Evolutionary conservation across 2,888 invertebrate genomes (phyloP), one percentile per base, ranked within the genome.

Genomic region (Aspidiotus rigidus): DNA sequence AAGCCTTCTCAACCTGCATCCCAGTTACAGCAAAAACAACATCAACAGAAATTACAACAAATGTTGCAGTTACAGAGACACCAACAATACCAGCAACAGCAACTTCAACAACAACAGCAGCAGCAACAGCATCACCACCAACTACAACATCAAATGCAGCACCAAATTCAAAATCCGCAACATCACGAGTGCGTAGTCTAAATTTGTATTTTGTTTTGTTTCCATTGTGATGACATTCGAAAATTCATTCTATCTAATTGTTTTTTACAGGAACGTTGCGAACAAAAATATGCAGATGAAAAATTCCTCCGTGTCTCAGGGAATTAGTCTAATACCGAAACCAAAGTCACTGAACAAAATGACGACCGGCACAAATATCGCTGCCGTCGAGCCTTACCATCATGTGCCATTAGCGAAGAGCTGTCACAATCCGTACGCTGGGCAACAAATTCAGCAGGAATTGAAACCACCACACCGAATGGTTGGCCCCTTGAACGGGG

Each of bases 321-420:
- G 67, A 44, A 49, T 67, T 49, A 59, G 59, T 17, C 40, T 54
- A 13, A 41, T 39, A 54, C 60, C 40, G 40, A 13, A n/a, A 44
- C n/a, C 59, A 28, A 62, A 40, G 15, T 15, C n/a, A 7, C 15
- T 62, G 40, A n/a, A n/a, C 13, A 62, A 41, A 62, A 7, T 15
- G 10, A 15, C 42, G 80, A 72, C 81, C 80, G 73, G 79, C 9
- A 74, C 75, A 9, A 74, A 92, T 79, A 86, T 92, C 71, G 91
- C 91, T 16, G 91, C 91, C 60, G 88, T 92, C 53, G 91, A 91
- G 77, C 91, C 91, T 6, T 92, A 90, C 77, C 90, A 90, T 75
- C 91, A 91, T 75, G 87, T 90, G 75, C 91, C 91, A 67, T 72
- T 71, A 15, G 59, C 64, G 13, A 69, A 69, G 54, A 71, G 62